phyloP scores from a whole-genome alignment of 2,888 invertebrate genomes.

The Ischnus inquisitorius region DNA sequence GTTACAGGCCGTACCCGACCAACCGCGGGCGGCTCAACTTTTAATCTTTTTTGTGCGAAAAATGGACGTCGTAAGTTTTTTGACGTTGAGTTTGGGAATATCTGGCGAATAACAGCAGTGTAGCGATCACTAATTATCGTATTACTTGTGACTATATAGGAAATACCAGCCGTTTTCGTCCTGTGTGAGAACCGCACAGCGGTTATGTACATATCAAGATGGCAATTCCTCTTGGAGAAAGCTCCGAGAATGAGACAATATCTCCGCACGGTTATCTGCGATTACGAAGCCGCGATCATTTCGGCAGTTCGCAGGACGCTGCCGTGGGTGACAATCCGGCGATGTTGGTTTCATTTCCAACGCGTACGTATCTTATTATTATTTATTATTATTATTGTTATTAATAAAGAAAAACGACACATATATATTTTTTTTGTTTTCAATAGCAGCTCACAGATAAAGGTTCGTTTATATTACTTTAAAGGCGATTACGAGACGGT shows the following conservation, averaged over 20 bases:
- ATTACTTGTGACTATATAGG: not conserved
- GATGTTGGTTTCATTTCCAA: constrained; percentile 5
- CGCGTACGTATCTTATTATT: not conserved
- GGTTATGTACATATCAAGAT: not conserved
- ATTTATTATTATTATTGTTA: not conserved
- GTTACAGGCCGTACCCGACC: not conserved
- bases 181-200: not conserved
- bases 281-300: not conserved
- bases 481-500: constrained; percentile 28
- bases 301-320: not conserved
- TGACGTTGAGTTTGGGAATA: not conserved
- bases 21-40: not conserved
- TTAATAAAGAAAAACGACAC: not conserved
- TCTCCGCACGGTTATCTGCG: not conserved
- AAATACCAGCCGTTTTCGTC: not conserved
- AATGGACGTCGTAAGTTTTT: constrained; percentile 3
- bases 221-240: not conserved
- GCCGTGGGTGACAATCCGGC: not conserved
- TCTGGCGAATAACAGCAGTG: not conserved
- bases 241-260: not conserved
- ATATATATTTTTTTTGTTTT: not conserved
- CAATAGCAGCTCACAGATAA: not conserved
- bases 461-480: not conserved
- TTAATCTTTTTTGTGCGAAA: not conserved
- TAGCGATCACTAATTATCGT: too few relatives aligned